phyloP scores from a whole-genome alignment of 2,113 vertebrate species.

The Narcine bancroftii region DNA sequence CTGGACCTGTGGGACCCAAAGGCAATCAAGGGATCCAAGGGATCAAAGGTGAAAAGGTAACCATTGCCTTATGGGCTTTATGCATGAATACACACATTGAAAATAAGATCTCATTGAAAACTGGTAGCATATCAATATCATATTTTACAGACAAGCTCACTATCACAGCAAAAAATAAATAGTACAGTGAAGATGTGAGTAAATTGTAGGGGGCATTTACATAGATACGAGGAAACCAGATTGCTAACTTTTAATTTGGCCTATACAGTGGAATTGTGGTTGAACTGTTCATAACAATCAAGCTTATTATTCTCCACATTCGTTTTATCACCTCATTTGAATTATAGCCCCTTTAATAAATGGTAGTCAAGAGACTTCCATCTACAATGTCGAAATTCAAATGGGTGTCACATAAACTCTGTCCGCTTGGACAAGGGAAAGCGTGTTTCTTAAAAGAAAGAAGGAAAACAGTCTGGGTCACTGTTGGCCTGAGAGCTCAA shows the following conservation, averaged over 20 bases:
- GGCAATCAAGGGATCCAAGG: constrained; percentile 69
- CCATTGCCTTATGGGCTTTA: neutral
- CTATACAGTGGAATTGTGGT: neutral
- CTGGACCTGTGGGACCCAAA: constrained; percentile 58
- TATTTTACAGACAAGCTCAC: neutral
- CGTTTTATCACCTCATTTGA: neutral
- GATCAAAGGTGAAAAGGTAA: constrained; percentile 77
- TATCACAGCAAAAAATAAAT: neutral
- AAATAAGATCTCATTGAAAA: neutral
- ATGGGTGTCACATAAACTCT: neutral
- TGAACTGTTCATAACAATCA: too few relatives aligned
- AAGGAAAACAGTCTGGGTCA: neutral
- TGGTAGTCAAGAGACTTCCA: neutral
- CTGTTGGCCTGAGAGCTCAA: neutral
- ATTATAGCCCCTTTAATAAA: neutral
- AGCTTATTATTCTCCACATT: neutral
- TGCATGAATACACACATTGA: neutral
- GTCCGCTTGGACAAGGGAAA: neutral
- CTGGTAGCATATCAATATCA: neutral
- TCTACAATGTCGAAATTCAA: neutral
- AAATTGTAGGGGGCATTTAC: neutral
- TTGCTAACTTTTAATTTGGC: neutral
- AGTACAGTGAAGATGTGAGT: neutral
- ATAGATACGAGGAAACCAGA: neutral
- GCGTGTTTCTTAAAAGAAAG: neutral